A percentile compares a stretch with the other conserved stretches of the same genome.
Evolutionary conservation across 2,113 vertebrate species (phyloP).

Genomic region (Dromaius novaehollandiae): DNA sequence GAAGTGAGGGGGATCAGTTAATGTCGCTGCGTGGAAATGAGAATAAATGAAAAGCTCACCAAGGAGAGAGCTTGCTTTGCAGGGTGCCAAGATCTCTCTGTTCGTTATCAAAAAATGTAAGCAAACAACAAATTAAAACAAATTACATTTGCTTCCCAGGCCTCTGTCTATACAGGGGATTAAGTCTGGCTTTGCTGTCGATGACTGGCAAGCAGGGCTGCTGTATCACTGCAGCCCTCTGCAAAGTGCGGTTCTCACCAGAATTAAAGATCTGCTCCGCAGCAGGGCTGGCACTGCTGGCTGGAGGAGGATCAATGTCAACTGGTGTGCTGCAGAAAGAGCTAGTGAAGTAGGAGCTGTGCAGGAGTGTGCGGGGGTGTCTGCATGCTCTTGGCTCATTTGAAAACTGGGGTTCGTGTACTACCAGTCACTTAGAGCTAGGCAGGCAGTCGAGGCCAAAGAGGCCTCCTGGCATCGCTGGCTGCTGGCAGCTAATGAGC

Average conservation of each 20-base stretch:
- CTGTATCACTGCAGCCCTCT: background rate
- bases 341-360: background rate
- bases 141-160: background rate
- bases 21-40: background rate
- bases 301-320: background rate
- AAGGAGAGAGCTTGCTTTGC: background rate
- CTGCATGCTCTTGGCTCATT: background rate
- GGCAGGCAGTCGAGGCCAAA: background rate
- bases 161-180: background rate
- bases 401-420: background rate
- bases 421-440: background rate
- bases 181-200: background rate
- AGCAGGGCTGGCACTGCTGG: background rate
- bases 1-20: background rate
- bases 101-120: background rate
- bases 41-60: background rate
- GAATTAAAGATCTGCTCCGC: background rate
- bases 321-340: background rate
- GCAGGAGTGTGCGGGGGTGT: background rate
- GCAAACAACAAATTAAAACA: background rate
- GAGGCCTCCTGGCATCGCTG: background rate
- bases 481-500: background rate
- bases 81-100: background rate
- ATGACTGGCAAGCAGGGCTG: background rate
- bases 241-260: background rate